These are phyloP conservation scores for Ladona fulva DNA, from an alignment of 1,140 invertebrate genomes.

Conservation along the genomic window DNA sequence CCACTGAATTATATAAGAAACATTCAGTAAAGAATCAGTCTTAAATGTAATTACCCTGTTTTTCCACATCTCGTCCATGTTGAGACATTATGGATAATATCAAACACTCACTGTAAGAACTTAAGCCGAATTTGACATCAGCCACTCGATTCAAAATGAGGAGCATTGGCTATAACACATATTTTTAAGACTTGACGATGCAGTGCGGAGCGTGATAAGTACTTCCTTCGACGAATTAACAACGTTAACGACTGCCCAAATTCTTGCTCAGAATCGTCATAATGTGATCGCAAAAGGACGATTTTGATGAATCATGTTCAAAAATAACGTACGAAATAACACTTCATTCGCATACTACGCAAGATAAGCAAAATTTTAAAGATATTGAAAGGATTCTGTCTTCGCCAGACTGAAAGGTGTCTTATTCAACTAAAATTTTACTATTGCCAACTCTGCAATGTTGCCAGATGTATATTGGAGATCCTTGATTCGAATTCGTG, in stretches of 20 bases:
- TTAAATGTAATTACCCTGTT: background rate
- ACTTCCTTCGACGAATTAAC: background rate
- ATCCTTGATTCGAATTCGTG: too few species aligned
- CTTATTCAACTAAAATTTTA: background rate
- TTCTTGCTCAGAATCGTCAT: background rate
- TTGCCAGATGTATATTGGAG: background rate
- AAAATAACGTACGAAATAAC: background rate
- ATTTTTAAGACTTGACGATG: background rate
- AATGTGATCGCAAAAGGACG: background rate
- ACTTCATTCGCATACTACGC: background rate
- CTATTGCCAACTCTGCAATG: background rate
- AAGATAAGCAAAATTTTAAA: background rate
- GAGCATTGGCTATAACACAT: background rate
- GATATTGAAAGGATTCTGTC: background rate
- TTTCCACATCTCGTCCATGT: background rate
- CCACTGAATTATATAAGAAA: too few species aligned
- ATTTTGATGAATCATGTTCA: background rate
- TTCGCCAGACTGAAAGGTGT: background rate
- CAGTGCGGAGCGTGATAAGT: background rate
- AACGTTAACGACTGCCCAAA: background rate
- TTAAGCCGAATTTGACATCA: background rate
- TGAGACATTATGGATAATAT: background rate
- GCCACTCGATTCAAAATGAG: background rate
- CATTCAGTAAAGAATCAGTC: too few species aligned
- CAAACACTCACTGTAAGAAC: background rate